Conservation (phyloP, 2,888 invertebrate species). For the Vannuccia rotundouncinata region DNA sequence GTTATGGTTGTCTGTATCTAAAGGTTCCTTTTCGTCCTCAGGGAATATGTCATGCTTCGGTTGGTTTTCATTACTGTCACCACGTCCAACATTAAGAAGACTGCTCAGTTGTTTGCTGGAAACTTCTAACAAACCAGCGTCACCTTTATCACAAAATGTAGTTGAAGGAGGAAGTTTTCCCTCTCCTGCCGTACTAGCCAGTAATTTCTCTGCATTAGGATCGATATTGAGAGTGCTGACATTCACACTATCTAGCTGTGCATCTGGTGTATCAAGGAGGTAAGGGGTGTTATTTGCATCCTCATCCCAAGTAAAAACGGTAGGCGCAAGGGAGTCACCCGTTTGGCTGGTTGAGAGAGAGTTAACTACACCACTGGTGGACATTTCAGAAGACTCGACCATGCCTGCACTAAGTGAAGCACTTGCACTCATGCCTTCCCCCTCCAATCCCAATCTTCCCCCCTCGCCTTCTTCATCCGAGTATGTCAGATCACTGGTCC, state of each 20-base stretch:
- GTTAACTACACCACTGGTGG: not conserved
- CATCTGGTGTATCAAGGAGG: not conserved
- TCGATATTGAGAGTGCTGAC: not conserved
- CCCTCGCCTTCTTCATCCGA: not conserved
- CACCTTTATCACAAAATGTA: not conserved
- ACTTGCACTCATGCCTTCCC: not conserved
- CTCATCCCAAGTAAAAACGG: not conserved
- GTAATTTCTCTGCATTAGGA: not conserved
- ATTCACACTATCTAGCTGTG: no score
- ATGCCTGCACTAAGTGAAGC: not conserved
- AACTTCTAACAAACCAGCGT: not conserved
- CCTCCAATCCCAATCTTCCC: not conserved
- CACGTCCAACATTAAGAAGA: not conserved
- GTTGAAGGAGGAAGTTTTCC: not conserved
- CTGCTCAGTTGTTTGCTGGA: not conserved
- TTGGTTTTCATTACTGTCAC: not conserved
- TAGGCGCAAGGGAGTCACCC: not conserved
- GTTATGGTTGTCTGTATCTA: no score
- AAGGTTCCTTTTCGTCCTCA: no score
- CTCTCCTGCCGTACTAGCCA: not conserved
- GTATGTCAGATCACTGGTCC: not conserved
- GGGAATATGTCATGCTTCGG: no score
- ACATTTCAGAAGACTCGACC: not conserved
- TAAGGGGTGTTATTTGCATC: not conserved
- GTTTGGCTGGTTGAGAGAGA: constrained; percentile 28